Evolutionary conservation across 2,888 invertebrate genomes (phyloP), one percentile per base, ranked within the genome.

Genomic region (Orchesella flavescens): DNA sequence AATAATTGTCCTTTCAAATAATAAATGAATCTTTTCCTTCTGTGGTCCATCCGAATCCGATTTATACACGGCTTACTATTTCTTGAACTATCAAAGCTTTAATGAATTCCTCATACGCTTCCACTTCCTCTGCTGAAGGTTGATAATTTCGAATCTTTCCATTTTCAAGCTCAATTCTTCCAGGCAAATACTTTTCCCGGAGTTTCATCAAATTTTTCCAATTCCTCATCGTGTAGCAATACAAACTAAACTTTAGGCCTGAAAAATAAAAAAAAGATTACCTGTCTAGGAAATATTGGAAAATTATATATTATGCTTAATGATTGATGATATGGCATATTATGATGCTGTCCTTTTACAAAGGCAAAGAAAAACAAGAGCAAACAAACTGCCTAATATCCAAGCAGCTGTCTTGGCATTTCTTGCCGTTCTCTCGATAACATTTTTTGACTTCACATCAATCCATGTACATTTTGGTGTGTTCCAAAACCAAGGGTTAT

Each of bases 401-500:
- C 68, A 72, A 15, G 77, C 68, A 13, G 71, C 73, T 13, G 75
- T 73, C 24, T 68, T 80, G 13, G 83, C 84, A 75, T 86, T 86
- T 23, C 19, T 53, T 13, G 21, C 46, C 24, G 84, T 86, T 57
- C 84, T 53, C 9, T 34, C n/a, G 43, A 24, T 44, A 34, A 80
- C 66, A n/a, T 77, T 82, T 17, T 49, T 66, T n/a, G 76, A 46
- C 72, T 71, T 76, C 9, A 77, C 15, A 68, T 86, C 86, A 21
- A 84, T 21, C 76, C 77, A 86, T 4, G 81, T 59, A 68, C 86
- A 86, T 53, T 76, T 77, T 21, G 83, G 80, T 21, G 86, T 71
- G 65, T 86, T 86, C 86, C 86, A 86, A 61, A 86, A 84, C 86
- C 86, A 86, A 23, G 86, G 86, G 74, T 84, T 76, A 59, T 85